A percentile compares a stretch with the other conserved stretches of the same genome.
These are phyloP conservation scores for Platerodrilus igneus DNA, from an alignment of 2,888 invertebrate genomes.

Conservation along the genomic window DNA sequence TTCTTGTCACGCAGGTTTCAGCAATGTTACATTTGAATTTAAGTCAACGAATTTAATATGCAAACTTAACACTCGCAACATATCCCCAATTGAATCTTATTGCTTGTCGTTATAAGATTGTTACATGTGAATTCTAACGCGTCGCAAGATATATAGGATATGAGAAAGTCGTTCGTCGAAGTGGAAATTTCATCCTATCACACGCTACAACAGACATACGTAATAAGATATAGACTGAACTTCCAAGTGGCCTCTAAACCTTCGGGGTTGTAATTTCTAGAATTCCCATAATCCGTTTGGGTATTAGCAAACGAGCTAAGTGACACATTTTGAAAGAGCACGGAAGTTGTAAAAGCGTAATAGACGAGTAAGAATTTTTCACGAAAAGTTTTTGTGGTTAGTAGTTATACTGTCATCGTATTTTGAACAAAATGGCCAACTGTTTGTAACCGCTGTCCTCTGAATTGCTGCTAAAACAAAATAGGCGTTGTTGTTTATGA, in stretches of 20 bases:
- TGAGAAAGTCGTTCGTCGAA: slow-evolving; percentile 30
- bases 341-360: slow-evolving; percentile 10
- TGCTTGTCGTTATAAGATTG: slow-evolving; percentile 28
- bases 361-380: slow-evolving; percentile 10
- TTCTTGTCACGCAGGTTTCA: no score
- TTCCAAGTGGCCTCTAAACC: slow-evolving; percentile 31
- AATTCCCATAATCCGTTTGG: slow-evolving; percentile 18
- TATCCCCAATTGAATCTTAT: slow-evolving; percentile 25
- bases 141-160: slow-evolving; percentile 31
- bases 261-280: slow-evolving; percentile 16
- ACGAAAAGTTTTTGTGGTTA: slow-evolving; percentile 10
- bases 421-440: slow-evolving; percentile 20
- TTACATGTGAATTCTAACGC: slow-evolving; percentile 30
- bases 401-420: slow-evolving; percentile 19
- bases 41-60: no score
- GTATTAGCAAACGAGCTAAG: slow-evolving; percentile 9
- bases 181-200: slow-evolving; percentile 30
- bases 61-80: no score
- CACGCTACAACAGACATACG: slow-evolving; percentile 34
- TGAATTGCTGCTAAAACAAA: slow-evolving; percentile 17
- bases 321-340: slow-evolving; percentile 4
- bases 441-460: slow-evolving; percentile 19
- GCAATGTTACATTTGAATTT: no score
- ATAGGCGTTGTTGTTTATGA: slow-evolving; percentile 20
- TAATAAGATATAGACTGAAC: slow-evolving; percentile 31